Conservation (phyloP, 1,140 invertebrate genomes). For the Zaprionus camerounensis region DNA sequence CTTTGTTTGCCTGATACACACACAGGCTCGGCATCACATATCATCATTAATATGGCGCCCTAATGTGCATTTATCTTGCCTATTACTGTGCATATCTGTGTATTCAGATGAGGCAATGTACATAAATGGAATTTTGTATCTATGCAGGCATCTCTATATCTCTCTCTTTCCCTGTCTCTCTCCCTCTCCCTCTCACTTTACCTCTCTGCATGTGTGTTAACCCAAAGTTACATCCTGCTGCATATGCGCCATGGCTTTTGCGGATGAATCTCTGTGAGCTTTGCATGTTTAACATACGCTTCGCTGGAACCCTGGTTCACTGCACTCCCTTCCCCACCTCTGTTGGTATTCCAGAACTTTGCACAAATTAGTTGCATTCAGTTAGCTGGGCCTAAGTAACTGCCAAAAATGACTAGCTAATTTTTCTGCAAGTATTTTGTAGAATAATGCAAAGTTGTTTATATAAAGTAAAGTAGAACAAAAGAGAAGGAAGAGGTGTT, state of each 20-base stretch:
- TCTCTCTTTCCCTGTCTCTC: not conserved
- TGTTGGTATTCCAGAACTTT: slow-evolving; percentile 32
- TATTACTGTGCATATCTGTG: slow-evolving; percentile 43
- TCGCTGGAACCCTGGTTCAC: slow-evolving; percentile 1
- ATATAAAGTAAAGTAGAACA: not conserved
- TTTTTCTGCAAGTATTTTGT: slow-evolving; percentile 5
- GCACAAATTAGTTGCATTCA: slow-evolving; percentile 52
- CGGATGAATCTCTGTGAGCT: slow-evolving; percentile 44
- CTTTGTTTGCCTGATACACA: not conserved
- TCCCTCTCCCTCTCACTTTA: not conserved
- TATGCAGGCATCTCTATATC: slow-evolving; percentile 1
- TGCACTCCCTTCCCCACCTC: not conserved
- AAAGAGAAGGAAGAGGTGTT: not conserved
- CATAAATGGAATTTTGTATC: slow-evolving; percentile 45
- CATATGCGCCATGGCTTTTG: slow-evolving; percentile 43
- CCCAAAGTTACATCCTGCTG: slow-evolving; percentile 41
- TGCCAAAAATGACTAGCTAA: slow-evolving; percentile 17
- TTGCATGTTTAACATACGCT: slow-evolving; percentile 38
- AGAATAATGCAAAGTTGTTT: not conserved
- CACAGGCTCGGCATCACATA: slow-evolving; percentile 29
- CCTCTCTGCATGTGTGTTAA: slow-evolving; percentile 1
- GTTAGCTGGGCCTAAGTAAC: slow-evolving; percentile 21
- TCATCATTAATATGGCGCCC: slow-evolving; percentile 60
- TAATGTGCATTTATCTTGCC: slow-evolving; percentile 69
- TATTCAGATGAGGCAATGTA: slow-evolving; percentile 42